phyloP scores from a whole-genome alignment of 2,113 vertebrate species.

The Brachyhypopomus occidentalis region DNA sequence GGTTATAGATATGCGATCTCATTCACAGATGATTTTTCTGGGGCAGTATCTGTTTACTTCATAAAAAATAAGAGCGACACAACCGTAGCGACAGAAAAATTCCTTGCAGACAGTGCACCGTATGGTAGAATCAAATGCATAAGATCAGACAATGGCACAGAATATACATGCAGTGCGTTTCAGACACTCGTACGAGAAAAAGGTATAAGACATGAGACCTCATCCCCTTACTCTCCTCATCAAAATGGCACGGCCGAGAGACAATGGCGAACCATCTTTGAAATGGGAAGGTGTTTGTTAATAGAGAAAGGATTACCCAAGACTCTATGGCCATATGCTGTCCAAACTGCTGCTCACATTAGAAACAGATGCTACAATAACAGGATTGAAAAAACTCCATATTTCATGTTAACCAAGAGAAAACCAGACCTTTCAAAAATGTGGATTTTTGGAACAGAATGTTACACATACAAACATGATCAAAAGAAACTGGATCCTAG shows the following conservation, averaged over 20 bases:
- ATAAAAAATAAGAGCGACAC: constrained; percentile 38
- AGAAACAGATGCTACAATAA: constrained; percentile 24
- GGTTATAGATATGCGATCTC: constrained; percentile 15
- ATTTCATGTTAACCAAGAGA: constrained; percentile 32
- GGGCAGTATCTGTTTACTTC: constrained; percentile 35
- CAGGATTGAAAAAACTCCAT: constrained; percentile 31
- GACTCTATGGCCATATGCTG: background rate
- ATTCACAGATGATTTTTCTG: constrained; percentile 38
- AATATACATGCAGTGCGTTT: constrained; percentile 30
- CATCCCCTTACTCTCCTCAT: constrained; percentile 16
- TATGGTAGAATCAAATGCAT: constrained; percentile 29
- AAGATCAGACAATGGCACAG: constrained; percentile 41
- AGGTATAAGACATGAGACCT: constrained; percentile 38
- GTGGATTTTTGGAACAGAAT: constrained; percentile 36
- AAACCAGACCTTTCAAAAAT: constrained; percentile 34
- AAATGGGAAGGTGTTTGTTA: constrained; percentile 33
- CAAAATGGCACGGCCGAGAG: constrained; percentile 19
- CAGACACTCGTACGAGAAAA: constrained; percentile 15
- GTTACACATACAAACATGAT: background rate
- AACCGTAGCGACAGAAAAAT: constrained; percentile 5
- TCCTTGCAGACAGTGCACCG: constrained; percentile 35
- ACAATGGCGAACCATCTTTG: constrained; percentile 34
- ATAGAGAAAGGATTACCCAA: constrained; percentile 24
- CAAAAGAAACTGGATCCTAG: background rate
- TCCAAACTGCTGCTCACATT: constrained; percentile 12